These are phyloP conservation scores for Tribolium castaneum DNA, from an alignment of 1,140 invertebrate genomes.

Conservation along the genomic window DNA sequence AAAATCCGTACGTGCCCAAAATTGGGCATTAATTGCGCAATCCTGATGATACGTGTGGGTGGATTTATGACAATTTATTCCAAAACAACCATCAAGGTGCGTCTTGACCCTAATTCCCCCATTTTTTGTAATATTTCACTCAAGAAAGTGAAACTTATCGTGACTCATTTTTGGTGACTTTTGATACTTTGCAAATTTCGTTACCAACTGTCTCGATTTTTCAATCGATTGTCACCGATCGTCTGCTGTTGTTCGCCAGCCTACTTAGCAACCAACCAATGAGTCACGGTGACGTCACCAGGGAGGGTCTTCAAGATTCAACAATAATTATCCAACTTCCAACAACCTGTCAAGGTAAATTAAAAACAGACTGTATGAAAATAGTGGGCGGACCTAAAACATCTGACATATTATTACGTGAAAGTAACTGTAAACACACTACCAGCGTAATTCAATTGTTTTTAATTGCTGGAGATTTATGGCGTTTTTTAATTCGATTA, in stretches of 20 bases:
- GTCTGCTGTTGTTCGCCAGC: slow-evolving; percentile 23
- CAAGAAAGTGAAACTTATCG: neutral
- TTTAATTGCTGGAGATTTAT: slow-evolving; percentile 10
- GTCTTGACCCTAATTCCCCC: neutral
- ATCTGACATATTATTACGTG: slow-evolving; percentile 29
- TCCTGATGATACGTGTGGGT: too few relatives aligned
- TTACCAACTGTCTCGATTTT: neutral
- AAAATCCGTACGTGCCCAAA: too few relatives aligned
- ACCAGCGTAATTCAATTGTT: slow-evolving; percentile 4
- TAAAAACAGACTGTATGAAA: neutral
- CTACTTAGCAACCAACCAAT: slow-evolving; percentile 27
- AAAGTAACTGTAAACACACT: slow-evolving; percentile 14
- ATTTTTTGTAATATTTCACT: neutral
- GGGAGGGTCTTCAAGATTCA: slow-evolving; percentile 17
- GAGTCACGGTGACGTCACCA: slow-evolving; percentile 22
- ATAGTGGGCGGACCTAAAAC: neutral
- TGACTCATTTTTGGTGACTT: neutral
- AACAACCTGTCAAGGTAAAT: slow-evolving; percentile 24
- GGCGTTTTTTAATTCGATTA: slow-evolving; percentile 8
- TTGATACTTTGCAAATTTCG: neutral
- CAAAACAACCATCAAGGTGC: neutral
- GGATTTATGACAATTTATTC: neutral
- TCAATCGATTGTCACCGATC: slow-evolving; percentile 15
- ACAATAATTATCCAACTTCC: neutral
- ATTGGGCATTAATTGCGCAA: too few relatives aligned